Evolutionary conservation across 2,888 invertebrate species (phyloP).

Genomic region (Ceratothoa steindachneri): DNA sequence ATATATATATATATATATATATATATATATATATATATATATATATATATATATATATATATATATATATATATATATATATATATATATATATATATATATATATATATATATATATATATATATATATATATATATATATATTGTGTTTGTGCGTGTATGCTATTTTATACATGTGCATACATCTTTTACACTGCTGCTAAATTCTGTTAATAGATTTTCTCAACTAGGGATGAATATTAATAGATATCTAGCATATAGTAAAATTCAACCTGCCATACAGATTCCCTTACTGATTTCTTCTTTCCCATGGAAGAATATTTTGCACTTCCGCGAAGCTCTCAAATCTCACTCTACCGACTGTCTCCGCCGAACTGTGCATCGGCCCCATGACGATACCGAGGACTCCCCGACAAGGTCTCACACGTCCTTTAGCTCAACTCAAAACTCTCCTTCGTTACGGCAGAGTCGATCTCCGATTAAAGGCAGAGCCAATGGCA

Average conservation of each 20-base stretch:
- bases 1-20: constrained; percentile 15
- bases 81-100: not conserved
- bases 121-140: no score
- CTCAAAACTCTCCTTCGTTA: not conserved
- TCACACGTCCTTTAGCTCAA: not conserved
- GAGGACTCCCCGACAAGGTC: not conserved
- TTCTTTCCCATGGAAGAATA: no score
- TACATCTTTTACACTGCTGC: not conserved
- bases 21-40: constrained; percentile 15
- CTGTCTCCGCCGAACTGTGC: not conserved
- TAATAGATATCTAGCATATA: no score
- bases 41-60: constrained; percentile 8
- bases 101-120: not conserved
- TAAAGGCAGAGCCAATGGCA: not conserved
- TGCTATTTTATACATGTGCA: not conserved
- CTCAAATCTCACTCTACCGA: not conserved
- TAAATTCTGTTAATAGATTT: no score
- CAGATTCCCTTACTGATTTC: no score
- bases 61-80: not conserved
- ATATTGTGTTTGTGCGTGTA: not conserved
- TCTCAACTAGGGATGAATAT: no score
- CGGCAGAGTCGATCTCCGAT: not conserved
- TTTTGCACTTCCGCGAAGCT: not conserved
- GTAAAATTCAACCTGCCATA: no score
- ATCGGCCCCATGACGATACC: not conserved